Percentiles rank a stretch among this genome's conserved stretches.
Conservation (phyloP, 2,797 vertebrate genomes). For the Danio choprae region DNA sequence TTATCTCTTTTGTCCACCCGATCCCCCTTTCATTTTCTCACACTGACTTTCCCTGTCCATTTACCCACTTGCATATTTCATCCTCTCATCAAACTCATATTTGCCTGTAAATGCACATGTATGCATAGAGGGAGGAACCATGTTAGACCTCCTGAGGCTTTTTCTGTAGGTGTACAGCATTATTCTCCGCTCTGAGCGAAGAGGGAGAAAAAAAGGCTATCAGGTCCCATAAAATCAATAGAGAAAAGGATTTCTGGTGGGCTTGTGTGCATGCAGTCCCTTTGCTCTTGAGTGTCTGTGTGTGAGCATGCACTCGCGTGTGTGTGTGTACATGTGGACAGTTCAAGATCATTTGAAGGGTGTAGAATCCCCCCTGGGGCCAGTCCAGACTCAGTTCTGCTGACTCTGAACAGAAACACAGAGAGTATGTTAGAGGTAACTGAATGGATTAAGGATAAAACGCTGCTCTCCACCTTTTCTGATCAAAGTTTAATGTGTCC, state of each 20-base stretch:
- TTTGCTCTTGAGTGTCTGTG: not conserved
- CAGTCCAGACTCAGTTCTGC: slow-evolving; percentile 36
- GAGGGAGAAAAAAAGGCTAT: slow-evolving; percentile 31
- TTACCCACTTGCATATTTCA: slow-evolving; percentile 29
- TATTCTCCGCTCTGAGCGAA: slow-evolving; percentile 27
- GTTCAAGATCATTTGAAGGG: slow-evolving; percentile 50
- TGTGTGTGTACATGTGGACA: slow-evolving; percentile 30
- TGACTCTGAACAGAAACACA: slow-evolving; percentile 29
- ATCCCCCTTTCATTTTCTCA: slow-evolving; percentile 67
- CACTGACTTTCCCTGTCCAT: slow-evolving; percentile 64
- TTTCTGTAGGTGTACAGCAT: slow-evolving; percentile 47
- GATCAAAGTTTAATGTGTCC: not conserved
- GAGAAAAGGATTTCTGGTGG: slow-evolving; percentile 36
- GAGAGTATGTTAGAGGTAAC: not conserved
- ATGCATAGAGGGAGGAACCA: slow-evolving; percentile 8
- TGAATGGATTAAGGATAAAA: slow-evolving; percentile 12
- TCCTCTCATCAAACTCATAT: slow-evolving; percentile 1
- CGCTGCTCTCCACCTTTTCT: not conserved
- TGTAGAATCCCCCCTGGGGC: slow-evolving; percentile 31
- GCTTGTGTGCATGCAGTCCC: slow-evolving; percentile 13
- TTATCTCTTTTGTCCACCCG: slow-evolving; percentile 66
- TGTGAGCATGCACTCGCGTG: slow-evolving; percentile 4
- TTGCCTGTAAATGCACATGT: slow-evolving; percentile 20
- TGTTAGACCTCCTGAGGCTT: slow-evolving; percentile 27
- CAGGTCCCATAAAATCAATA: slow-evolving; percentile 50